A percentile compares a stretch with the other conserved stretches of the same genome.
Conservation (phyloP, 2,113 vertebrate genomes). For the Fregetta grallaria region DNA sequence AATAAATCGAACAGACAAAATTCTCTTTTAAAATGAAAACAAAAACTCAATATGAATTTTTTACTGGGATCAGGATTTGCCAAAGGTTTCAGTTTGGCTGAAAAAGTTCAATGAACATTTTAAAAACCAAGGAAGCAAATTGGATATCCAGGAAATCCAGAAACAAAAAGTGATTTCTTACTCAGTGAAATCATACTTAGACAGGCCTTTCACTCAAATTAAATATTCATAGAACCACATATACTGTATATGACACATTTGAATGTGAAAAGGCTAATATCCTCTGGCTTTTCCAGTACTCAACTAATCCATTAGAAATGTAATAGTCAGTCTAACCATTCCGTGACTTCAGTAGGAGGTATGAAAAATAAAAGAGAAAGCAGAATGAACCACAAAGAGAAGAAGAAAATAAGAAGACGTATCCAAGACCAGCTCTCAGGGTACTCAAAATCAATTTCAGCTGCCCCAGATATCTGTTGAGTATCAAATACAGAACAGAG, state of each 20-base stretch:
- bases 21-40: neutral
- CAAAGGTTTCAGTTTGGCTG: neutral
- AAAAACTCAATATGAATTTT: neutral
- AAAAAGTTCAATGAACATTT: neutral
- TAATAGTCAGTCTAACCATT: constrained; percentile 51
- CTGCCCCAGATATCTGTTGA: neutral
- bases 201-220: constrained; percentile 62
- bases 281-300: constrained; percentile 60
- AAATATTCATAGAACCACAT: constrained; percentile 74
- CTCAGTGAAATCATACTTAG: constrained; percentile 62
- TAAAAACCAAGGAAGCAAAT: neutral
- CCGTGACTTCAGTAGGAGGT: neutral
- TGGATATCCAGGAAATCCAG: neutral
- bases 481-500: constrained; percentile 5
- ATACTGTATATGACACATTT: constrained; percentile 59
- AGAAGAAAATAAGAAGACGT: constrained; percentile 1
- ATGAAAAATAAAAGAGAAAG: constrained; percentile 32
- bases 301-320: constrained; percentile 70
- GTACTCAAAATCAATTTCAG: constrained; percentile 20
- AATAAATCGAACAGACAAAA: neutral
- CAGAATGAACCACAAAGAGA: neutral
- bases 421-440: neutral
- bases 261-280: constrained; percentile 73
- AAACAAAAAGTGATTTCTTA: neutral
- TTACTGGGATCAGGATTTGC: neutral